Base-by-base conservation (phyloP, 37 sponge, comb jelly and placozoan genomes). In the Spongia lamella region DNA sequence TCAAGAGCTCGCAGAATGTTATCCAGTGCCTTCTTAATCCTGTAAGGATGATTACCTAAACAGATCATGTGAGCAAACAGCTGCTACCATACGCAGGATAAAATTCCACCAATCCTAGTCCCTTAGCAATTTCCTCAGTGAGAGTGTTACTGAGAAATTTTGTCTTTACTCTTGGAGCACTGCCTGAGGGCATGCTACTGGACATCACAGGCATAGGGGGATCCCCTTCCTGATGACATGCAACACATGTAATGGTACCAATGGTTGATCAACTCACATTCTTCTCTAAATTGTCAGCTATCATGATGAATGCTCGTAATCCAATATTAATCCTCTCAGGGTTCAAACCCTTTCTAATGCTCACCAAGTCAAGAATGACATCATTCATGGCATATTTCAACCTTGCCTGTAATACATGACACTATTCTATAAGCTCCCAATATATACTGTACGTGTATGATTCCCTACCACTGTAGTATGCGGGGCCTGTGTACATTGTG, bases 241-340 rank as follows among this genome's bases (percentile, higher is more conserved):
- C 47, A 5, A 43, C 47, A 5, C 5, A 13, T 5, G 47, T 9
- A 43, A 43, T 13, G 7, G 9, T 9, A 43, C 5, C 9, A 43
- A 43, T 43, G 5, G 9, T 43, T 15, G 34, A 74, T 5, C 9
- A 43, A 43, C 47, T 43, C 47, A 43, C 47, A 43, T 89, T 89
- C 80, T 85, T 85, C 87, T 88, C 86, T 24, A 89, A 56, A 70
- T 83, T 83, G 73, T 98, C 93, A 24, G 93, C 90, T 14, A 98
- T 92, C 57, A 92, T 55, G 9, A 98, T 88, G 80, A 98, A 98
- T 6, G 95, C 99, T 15, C 96, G 63, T 43, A 98, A 66, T 2
- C 90, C 95, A 63, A 98, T 92, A 54, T 84, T 89, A 86, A 92
- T 91, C 52, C 95, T 89, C 89, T 90, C 91, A 17, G 86, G 86